Base-by-base conservation (phyloP, 1,140 invertebrate species). In the Aphis gossypii region DNA sequence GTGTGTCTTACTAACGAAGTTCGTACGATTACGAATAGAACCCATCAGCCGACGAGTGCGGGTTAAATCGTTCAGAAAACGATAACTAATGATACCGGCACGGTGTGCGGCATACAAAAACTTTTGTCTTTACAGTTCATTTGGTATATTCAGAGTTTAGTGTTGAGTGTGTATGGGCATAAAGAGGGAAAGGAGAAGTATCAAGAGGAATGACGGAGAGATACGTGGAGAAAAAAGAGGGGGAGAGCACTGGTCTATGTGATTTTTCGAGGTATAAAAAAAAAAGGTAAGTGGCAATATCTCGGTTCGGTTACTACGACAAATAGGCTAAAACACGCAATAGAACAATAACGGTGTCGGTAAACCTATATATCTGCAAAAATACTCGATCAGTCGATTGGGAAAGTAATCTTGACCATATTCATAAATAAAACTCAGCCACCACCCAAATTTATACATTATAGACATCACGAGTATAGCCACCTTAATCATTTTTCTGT, bases 31-130 rank as follows among this genome's bases (percentile, higher is more conserved):
- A 92, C 60, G 54, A 68, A 92, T 82, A 30, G 18, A 82, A 46
- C 68, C 68, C 90, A 51, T 89, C n/a, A 54, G 46, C 48, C 20
- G 48, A 56, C 48, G 46, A 92, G 90, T 92, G 90, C 44, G 90
- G 56, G 90, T 92, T 92, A 82, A 92, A 92, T 92, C 60, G 90
- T 92, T 92, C 68, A 92, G 90, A 92, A 92, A 92, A 92, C 90
- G 68, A 82, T 92, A 92, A 92, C 41, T 92, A 92, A 82, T 92
- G 60, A 89, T 35, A 35, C 48, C 48, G n/a, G n/a, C 7, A 21
- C 35, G 76, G 76, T 35, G n/a, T 35, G 86, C 20, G 44, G 20
- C 20, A 25, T 25, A 14, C 25, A 83, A 82, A 92, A 92, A 92
- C 56, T 76, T 92, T 92, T 92, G 90, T 92, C 46, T 92, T 92